Evolutionary conservation across 2,888 invertebrate species (phyloP), one percentile per base, ranked within the genome.

Genomic region (Sesia bembeciformis): DNA sequence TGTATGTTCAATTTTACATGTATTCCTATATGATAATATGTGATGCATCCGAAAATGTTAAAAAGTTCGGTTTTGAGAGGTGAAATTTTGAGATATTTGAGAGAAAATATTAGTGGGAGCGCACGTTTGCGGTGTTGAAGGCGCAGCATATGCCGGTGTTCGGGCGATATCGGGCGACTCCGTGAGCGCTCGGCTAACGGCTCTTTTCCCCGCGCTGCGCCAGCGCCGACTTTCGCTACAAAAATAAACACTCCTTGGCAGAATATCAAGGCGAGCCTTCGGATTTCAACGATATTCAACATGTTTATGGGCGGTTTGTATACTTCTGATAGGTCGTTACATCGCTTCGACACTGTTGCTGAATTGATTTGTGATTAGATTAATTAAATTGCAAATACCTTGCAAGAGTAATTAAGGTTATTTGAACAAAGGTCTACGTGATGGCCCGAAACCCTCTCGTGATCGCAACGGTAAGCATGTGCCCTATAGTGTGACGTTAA

Each of bases 171-270:
- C 87, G 87, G 75, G 56, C 53, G 72, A 78, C 74, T 83, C 77
- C 85, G 86, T 56, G 57, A 66, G 54, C 63, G 72, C 56, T 85
- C 85, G 85, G 80, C 67, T 85, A 86, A 85, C 85, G 86, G 85
- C 76, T 84, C 84, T 83, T 84, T 83, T 77, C 78, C 74, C 68
- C 39, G 40, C 61, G 52, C 56, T 53, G 57, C 67, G 59, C 67
- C 56, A 59, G 71, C 77, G 77, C 79, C 67, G 73, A 85, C 84
- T 85, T 85, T 85, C 84, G 84, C 83, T 85, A 84, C 83, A 81
- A 82, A 87, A 87, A 88, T 88, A 88, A 86, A 85, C 74, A 77
- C 79, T 85, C 85, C 85, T 87, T 88, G 88, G 88, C 88, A 88
- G 74, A 80, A 74, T 73, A 85, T 78, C 88, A 87, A 87, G 81